Base-by-base conservation (phyloP, 2,113 vertebrate species). In the Cepphus grylle region DNA sequence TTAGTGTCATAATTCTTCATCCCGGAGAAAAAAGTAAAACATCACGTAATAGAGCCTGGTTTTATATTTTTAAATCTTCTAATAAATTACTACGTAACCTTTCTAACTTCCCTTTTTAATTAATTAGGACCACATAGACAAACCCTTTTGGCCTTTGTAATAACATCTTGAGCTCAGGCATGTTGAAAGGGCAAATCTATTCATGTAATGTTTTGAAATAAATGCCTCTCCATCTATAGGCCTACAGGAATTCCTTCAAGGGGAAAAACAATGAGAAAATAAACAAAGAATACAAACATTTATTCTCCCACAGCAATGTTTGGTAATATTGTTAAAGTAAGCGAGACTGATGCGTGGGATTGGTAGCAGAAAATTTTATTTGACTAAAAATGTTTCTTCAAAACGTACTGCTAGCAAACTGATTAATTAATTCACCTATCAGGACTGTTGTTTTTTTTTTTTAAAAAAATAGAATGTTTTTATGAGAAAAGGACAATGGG, bases 61-160 rank as follows among this genome's bases (percentile, higher is more conserved):
- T 78, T 88, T 38, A 58, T 82, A 66, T 72, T 94, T 91, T 77
- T 77, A 4, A 69, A 83, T 88, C 71, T 88, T 66, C 72, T 50
- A 55, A 73, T 62, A 92, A 95, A 86, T 94, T n/a, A 95, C 52
- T 80, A 49, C 0, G 19, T 78, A 93, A 88, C 72, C 72, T 73
- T 83, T 90, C 83, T 95, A 76, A 53, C 69, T 89, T 79, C n/a
- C 32, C 83, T 93, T 94, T 96, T 87, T 80, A 94, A 96, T 94
- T 88, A 89, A 92, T 94, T 83, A 86, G 62, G 65, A 81, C 91
- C 72, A 74, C 50, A 85, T 3, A 90, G 89, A 67, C 76, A 85
- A 87, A 83, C 50, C 55, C 73, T 82, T 89, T 79, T 74, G 62
- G 76, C 73, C 82, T 91, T 89, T 71, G 47, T 61, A 91, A 82